Conservation (phyloP, 64 coral and sea anemone species). For the Dendrophyllia cribrosa region DNA sequence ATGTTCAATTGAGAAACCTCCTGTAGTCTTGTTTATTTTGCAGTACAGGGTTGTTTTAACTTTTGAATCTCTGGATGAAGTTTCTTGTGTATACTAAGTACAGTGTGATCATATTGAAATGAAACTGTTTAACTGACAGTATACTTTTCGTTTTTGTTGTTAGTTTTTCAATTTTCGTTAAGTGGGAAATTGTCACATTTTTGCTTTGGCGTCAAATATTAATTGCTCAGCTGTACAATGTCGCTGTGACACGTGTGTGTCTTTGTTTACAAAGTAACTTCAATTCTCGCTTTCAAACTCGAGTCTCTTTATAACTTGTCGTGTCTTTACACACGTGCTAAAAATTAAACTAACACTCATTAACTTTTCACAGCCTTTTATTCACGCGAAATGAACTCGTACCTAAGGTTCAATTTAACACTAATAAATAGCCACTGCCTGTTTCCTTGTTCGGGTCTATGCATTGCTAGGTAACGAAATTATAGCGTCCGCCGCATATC, state of each 20-base stretch:
- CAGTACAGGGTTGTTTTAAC: too few species aligned
- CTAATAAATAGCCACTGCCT: background rate
- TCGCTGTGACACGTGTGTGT: background rate
- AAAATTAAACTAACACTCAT: too few species aligned
- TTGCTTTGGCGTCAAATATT: background rate
- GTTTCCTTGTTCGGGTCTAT: background rate
- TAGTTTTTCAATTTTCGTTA: background rate
- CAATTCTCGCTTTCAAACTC: background rate
- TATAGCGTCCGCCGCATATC: constrained; percentile 11
- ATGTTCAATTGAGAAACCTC: too few species aligned
- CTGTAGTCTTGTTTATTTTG: too few species aligned
- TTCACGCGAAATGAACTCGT: too few species aligned
- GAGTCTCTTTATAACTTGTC: background rate
- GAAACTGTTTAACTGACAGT: too few species aligned
- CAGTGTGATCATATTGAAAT: too few species aligned
- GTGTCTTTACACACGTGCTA: too few species aligned
- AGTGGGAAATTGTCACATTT: background rate
- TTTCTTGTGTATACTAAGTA: too few species aligned
- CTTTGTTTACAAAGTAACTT: constrained; percentile 19
- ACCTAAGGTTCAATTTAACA: background rate
- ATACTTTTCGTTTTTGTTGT: too few species aligned
- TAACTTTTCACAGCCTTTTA: too few species aligned
- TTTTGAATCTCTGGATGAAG: too few species aligned
- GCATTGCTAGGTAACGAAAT: constrained; percentile 52
- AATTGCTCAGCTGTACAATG: constrained; percentile 26